These are phyloP conservation scores for Pseudorasbora parva DNA, from an alignment of 2,113 vertebrate species.

Conservation along the genomic window DNA sequence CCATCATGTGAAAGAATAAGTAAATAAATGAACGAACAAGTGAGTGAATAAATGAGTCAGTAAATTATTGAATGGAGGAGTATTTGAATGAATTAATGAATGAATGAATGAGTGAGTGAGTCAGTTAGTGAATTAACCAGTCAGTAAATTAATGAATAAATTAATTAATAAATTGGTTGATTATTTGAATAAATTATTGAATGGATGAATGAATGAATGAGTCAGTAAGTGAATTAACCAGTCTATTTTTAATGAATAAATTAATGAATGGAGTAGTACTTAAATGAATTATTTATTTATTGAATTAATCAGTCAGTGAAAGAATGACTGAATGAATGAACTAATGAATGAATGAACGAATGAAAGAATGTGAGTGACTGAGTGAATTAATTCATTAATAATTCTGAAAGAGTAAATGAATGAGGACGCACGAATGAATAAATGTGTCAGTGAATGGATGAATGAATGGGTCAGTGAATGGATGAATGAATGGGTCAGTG, in stretches of 20 bases:
- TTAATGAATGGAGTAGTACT: rapidly evolving
- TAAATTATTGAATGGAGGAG: background rate
- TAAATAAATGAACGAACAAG: background rate
- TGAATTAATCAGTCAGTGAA: background rate
- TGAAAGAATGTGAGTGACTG: background rate
- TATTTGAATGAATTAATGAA: background rate
- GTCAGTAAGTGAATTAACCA: background rate
- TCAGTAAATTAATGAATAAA: background rate
- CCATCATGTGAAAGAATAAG: background rate
- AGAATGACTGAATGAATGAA: background rate
- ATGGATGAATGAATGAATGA: background rate
- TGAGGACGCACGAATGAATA: background rate
- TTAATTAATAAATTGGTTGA: background rate
- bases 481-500: background rate
- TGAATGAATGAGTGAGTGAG: background rate
- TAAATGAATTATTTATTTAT: no score
- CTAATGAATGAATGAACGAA: background rate
- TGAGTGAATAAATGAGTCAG: background rate
- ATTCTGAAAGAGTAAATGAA: background rate
- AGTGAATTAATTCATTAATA: background rate
- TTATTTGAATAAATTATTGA: background rate
- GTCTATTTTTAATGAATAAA: background rate
- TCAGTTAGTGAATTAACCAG: background rate
- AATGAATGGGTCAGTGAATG: background rate
- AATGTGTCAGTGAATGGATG: background rate